A percentile compares a stretch with the other conserved stretches of the same genome.
These are phyloP conservation scores for Nymphalis c-album DNA, from an alignment of 2,888 invertebrate species.

Conservation along the genomic window DNA sequence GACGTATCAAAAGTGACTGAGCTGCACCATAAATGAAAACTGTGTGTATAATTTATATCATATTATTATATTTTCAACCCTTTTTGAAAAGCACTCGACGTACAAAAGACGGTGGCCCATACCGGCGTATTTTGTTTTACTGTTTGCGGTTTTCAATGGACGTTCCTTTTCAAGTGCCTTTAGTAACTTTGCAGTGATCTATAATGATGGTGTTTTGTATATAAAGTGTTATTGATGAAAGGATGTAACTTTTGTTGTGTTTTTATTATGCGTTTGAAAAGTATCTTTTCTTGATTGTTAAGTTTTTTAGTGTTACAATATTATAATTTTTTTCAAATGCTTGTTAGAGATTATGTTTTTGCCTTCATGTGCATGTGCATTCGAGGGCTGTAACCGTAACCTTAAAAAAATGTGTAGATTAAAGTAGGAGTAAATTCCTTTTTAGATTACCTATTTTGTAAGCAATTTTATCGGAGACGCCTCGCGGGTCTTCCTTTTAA, in stretches of 20 bases:
- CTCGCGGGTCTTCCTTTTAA: too few species aligned
- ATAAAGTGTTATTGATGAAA: conserved; percentile 10
- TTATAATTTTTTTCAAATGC: neutral
- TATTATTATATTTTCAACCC: conserved; percentile 67
- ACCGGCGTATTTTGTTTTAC: conserved; percentile 31
- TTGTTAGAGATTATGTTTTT: neutral
- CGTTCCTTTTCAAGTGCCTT: conserved; percentile 39
- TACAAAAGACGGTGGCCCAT: conserved; percentile 58
- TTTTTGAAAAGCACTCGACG: conserved; percentile 45
- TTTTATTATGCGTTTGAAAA: conserved; percentile 5
- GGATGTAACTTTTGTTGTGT: neutral
- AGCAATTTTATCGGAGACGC: too few species aligned
- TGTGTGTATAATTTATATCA: conserved; percentile 43
- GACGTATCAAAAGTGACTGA: neutral
- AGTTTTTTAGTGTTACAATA: neutral
- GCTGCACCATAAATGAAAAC: neutral
- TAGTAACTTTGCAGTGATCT: conserved; percentile 36
- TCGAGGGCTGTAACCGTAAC: too few species aligned
- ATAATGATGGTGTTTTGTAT: conserved; percentile 29
- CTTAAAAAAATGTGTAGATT: too few species aligned
- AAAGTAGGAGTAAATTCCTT: too few species aligned
- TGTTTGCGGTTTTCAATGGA: conserved; percentile 26
- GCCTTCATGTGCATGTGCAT: too few species aligned
- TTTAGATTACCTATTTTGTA: too few species aligned
- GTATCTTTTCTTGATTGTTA: neutral